Percentiles rank a stretch among this genome's conserved stretches.
These are phyloP conservation scores for Tapirus indicus DNA, from an alignment of 2,797 vertebrate genomes.

Conservation along the genomic window DNA sequence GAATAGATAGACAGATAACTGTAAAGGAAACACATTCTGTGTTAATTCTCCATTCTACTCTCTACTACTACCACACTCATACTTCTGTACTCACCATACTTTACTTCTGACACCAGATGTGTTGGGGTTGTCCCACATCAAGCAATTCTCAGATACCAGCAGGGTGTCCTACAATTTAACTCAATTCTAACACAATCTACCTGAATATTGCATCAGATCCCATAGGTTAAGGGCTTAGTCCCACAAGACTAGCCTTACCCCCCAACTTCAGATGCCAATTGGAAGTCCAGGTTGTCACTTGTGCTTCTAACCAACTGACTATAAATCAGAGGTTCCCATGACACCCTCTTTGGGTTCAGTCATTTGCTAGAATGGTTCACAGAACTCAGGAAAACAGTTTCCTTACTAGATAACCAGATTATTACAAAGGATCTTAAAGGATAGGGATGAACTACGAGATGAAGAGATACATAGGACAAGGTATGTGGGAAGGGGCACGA, in stretches of 20 bases:
- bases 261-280: not conserved
- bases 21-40: not conserved
- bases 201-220: not conserved
- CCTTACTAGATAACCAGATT: not conserved
- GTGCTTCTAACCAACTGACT: not conserved
- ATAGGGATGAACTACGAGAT: not conserved
- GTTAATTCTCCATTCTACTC: not conserved
- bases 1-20: not conserved
- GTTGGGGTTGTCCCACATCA: not conserved
- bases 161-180: not conserved
- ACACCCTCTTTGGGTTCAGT: not conserved
- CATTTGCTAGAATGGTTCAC: not conserved
- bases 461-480: not conserved
- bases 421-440: not conserved
- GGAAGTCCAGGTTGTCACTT: not conserved
- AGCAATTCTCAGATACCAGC: not conserved
- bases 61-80: not conserved
- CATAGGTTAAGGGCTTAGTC: not conserved
- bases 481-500: not conserved
- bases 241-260: not conserved
- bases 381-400: not conserved
- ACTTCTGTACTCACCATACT: not conserved
- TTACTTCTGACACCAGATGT: not conserved
- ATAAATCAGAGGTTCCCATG: not conserved
- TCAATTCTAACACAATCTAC: not conserved